These are phyloP conservation scores for Drosophila borealis DNA, from an alignment of 2,888 invertebrate genomes.

Conservation along the genomic window DNA sequence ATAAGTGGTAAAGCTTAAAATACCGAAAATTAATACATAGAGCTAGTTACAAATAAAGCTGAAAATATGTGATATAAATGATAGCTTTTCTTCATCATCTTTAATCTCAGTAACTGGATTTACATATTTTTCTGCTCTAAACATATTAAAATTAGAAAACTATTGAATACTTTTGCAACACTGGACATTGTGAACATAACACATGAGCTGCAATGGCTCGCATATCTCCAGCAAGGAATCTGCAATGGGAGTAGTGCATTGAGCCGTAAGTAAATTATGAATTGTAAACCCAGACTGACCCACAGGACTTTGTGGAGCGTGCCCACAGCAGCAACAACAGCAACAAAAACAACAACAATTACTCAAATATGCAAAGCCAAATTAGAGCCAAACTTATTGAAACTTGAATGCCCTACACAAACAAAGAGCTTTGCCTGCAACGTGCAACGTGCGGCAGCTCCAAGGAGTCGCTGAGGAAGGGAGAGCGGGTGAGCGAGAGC, in stretches of 20 bases:
- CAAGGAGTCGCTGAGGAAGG: constrained; percentile 11
- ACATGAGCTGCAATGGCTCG: background rate
- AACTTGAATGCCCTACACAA: constrained; percentile 64
- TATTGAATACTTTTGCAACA: background rate
- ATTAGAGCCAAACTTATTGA: constrained; percentile 77
- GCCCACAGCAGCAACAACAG: constrained; percentile 11
- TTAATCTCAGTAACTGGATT: too few species aligned
- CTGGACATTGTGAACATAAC: background rate
- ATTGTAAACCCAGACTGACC: constrained; percentile 83
- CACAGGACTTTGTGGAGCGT: constrained; percentile 70
- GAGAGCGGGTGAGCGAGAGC: background rate
- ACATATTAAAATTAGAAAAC: background rate
- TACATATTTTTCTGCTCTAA: background rate
- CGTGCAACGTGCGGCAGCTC: constrained; percentile 4
- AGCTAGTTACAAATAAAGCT: too few species aligned
- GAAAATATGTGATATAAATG: too few species aligned
- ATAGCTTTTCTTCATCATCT: too few species aligned
- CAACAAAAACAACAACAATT: constrained; percentile 27
- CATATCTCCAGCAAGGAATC: background rate
- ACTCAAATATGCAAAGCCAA: constrained; percentile 59
- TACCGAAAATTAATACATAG: too few species aligned
- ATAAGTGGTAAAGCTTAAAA: too few species aligned
- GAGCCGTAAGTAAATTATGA: constrained; percentile 84
- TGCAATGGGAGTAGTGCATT: constrained; percentile 65
- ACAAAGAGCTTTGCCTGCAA: constrained; percentile 30